phyloP scores from a whole-genome alignment of 2,113 vertebrate species.

The Oryctolagus cuniculus region DNA sequence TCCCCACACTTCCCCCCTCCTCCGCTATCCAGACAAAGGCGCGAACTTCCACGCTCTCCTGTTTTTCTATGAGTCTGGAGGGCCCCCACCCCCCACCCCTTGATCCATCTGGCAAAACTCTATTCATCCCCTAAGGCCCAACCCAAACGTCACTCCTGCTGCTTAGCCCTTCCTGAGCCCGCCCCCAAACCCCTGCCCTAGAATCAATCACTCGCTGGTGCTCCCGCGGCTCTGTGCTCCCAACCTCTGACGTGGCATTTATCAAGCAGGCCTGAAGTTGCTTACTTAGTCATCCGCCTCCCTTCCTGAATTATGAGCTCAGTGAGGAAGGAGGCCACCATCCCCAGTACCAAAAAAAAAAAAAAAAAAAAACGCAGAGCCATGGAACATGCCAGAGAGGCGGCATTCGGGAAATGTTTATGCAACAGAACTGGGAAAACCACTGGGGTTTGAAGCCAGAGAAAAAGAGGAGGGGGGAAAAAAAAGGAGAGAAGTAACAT shows the following conservation, averaged over 20 bases:
- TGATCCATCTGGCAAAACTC: conserved; percentile 81
- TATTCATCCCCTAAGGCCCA: conserved; percentile 75
- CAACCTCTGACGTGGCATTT: conserved; percentile 74
- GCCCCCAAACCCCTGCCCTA: conserved; percentile 30
- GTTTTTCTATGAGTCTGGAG: conserved; percentile 72
- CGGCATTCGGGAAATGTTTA: not conserved
- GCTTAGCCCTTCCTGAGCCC: conserved; percentile 72
- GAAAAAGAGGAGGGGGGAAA: not conserved
- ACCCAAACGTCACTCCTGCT: conserved; percentile 78
- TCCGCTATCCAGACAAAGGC: conserved; percentile 61
- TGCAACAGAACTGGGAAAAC: conserved; percentile 13
- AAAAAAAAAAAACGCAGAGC: not conserved
- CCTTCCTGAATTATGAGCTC: conserved; percentile 73
- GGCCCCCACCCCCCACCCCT: conserved; percentile 64
- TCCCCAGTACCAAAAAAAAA: not conserved
- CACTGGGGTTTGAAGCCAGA: not conserved
- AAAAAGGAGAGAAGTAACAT: not conserved
- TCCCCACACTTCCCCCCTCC: not conserved
- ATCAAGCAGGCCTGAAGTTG: conserved; percentile 71
- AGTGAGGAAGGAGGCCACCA: conserved; percentile 56
- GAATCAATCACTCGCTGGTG: conserved; percentile 73
- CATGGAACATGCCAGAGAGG: not conserved
- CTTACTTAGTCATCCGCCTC: conserved; percentile 79
- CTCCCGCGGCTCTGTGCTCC: conserved; percentile 59
- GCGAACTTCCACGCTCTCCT: conserved; percentile 69